Base-by-base conservation (phyloP, 2,888 invertebrate genomes). In the Ectobius pallidus region DNA sequence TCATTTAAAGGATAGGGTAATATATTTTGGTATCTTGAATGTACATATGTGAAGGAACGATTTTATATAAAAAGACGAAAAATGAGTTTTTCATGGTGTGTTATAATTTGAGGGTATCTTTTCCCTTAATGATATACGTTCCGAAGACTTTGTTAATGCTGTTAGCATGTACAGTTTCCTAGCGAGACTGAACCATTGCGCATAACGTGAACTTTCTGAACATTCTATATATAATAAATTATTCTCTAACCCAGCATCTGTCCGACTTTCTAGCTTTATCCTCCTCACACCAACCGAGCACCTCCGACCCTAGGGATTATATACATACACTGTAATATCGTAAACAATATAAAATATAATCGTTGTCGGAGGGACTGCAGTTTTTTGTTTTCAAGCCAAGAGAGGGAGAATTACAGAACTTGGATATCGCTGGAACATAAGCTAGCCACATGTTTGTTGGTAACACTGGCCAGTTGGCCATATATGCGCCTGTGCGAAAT, bases 341-440 rank as follows among this genome's bases (percentile, higher is more conserved):
- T 65, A 65, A 42, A 65, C 63, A 65, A 44, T 25, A 42, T 44
- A 65, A 42, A 65, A 65, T 25, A 65, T 65, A 65, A 65, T 65
- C 63, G 63, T 39, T 65, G 18, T 18, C 32, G 34, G 25, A 11
- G 6, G 1, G 27, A 25, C 25, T 55, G 2, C 55, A 61, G 34
- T 61, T 16, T 55, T 55, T n/a, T 61, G n/a, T 58, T n/a, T 30
- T 0, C 16, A n/a, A 58, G 27, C 14, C 25, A 22, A 52, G 52
- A 1, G 58, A 30, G 14, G 32, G 1, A 30, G 27, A 7, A 7
- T 25, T 27, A 25, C 30, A 27, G 7, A 58, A 4, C n/a, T 3
- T 22, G 25, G 52, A 25, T n/a, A 30, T 3, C 18, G n/a, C 1
- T 58, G 30, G 1, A 58, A 16, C 9, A 32, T 25, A 58, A 30